Evolutionary conservation across 2,113 vertebrate genomes (phyloP), one percentile per base, ranked within the genome.

Genomic region (Lamprologus sp.): DNA sequence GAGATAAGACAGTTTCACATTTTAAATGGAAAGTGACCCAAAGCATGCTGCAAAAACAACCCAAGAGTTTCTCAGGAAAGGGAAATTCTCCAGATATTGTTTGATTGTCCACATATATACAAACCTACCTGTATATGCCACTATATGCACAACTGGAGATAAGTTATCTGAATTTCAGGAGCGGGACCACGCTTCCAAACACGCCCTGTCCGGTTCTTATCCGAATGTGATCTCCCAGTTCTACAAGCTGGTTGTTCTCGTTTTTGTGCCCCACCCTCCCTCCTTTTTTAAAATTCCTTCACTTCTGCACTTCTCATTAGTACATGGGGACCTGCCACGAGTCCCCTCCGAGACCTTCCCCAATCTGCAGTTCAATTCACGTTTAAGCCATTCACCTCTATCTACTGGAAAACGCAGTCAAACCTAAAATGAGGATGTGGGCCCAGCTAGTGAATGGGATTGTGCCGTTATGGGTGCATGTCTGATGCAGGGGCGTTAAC

Each of bases 351-450:
- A 65, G 33, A n/a, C 60, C 10, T 37, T 37, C 6, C 0, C 33
- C 19, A 37, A 37, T 12, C 19, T 37, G 17, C 10, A 65, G 33
- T 35, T 65, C 60, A 65, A n/a, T 35, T 65, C 60, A 65, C 1
- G 9, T 65, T 65, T 65, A 58, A 28, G 9, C 33, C 33, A 37
- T 65, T 65, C 19, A 65, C 31, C 60, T 37, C 13, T 37, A 37
- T 65, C 33, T 0, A 37, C 33, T 65, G 60, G 1, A 65, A 65
- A 13, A 37, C 0, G 0, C 60, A 37, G 60, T 37, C 33, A 5
- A n/a, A 65, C 6, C 17, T 65, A 33, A 63, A 33, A 33, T 19
- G 28, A 63, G 28, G 28, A 63, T 0, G 2, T 33, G 58, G 58
- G 58, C 58, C 28, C 15, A 63, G 28, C 58, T 33, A 65, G 33